phyloP scores from a whole-genome alignment of 35 echinoderm and acorn worm genomes.

The Patiria miniata region DNA sequence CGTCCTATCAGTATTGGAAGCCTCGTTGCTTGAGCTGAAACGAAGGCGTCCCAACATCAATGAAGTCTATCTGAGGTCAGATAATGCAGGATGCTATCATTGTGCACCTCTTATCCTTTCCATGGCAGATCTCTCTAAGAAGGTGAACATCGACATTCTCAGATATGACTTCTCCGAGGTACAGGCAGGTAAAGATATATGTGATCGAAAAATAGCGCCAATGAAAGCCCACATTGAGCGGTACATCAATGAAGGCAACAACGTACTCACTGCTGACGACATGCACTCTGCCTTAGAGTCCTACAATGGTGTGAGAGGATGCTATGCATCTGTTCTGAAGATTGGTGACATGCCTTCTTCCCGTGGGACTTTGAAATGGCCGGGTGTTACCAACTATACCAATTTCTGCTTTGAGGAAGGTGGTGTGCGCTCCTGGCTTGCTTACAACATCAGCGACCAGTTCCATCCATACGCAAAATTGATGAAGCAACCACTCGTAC shows the following conservation, averaged over 20 bases:
- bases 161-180: slow-evolving; percentile 50
- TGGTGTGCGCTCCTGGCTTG: slow-evolving; percentile 16
- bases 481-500: not conserved
- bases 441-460: slow-evolving; percentile 20
- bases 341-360: not conserved
- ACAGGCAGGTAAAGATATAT: slow-evolving; percentile 50
- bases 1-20: not conserved
- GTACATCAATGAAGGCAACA: slow-evolving; percentile 32
- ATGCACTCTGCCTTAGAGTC: slow-evolving; percentile 31
- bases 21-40: slow-evolving; percentile 5
- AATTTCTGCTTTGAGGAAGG: not conserved
- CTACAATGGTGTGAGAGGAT: slow-evolving; percentile 11
- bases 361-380: not conserved
- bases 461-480: not conserved
- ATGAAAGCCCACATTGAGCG: slow-evolving; percentile 38
- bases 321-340: slow-evolving; percentile 11
- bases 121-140: not conserved
- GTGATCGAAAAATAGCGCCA: slow-evolving; percentile 46
- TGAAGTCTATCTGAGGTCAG: slow-evolving; percentile 4
- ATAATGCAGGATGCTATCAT: slow-evolving; percentile 44
- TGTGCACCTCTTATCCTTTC: slow-evolving; percentile 9
- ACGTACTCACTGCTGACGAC: slow-evolving; percentile 17
- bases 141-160: not conserved
- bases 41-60: not conserved
- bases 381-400: not conserved